A percentile compares a stretch with the other conserved stretches of the same genome.
Evolutionary conservation across 30 jellyfish, hydroid and myxozoan genomes (phyloP).

Genomic region (Phacellophora camtschatica): DNA sequence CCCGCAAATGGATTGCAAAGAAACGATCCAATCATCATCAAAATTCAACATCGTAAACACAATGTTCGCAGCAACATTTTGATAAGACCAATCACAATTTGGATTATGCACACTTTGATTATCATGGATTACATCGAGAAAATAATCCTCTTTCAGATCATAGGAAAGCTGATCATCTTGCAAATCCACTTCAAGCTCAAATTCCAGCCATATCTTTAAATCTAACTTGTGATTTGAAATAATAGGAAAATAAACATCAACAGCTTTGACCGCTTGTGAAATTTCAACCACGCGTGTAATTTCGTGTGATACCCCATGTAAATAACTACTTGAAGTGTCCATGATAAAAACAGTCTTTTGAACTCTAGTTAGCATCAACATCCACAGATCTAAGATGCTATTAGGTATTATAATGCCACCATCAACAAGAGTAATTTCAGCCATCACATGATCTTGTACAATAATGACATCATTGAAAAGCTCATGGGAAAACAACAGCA

Average conservation of each 20-base stretch:
- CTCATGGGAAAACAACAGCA: conserved; percentile 1
- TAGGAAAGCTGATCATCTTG: background rate
- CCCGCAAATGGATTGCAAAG: too few species aligned
- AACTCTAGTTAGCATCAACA: background rate
- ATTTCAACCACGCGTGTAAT: background rate
- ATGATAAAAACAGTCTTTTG: background rate
- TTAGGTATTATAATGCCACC: background rate
- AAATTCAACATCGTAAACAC: conserved; percentile 4
- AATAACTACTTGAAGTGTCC: background rate
- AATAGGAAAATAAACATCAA: background rate
- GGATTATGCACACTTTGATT: background rate
- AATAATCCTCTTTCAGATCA: conserved; percentile 21
- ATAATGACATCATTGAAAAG: conserved; percentile 12
- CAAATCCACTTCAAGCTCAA: conserved; percentile 3
- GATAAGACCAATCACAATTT: background rate
- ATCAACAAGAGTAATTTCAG: background rate
- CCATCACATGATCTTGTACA: background rate
- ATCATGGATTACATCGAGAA: background rate
- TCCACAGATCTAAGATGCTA: conserved; percentile 1
- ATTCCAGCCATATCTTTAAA: conserved; percentile 4
- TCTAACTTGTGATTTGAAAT: background rate
- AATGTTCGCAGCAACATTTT: conserved; percentile 11
- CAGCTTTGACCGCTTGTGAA: conserved; percentile 4
- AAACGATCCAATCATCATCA: too few species aligned
- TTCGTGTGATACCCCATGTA: background rate